phyloP scores from a whole-genome alignment of 2,113 vertebrate genomes.

The Ibidorhyncha struthersii region DNA sequence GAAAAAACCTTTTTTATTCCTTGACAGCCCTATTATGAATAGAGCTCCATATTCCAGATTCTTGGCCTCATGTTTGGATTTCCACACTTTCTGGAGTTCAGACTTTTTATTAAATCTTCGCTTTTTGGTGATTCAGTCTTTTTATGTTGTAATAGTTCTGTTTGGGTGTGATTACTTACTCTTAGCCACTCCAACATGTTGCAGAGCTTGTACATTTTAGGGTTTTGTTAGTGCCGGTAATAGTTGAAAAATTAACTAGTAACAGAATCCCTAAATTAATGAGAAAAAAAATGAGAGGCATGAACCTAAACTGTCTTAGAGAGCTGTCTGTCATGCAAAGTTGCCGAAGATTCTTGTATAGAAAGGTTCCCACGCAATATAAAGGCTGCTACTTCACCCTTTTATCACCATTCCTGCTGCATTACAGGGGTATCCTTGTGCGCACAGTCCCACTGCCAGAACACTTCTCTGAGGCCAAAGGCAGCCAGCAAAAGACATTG shows the following conservation, averaged over 20 bases:
- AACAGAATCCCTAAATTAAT: not conserved
- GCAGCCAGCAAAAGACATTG: conserved; percentile 25
- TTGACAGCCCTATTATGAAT: conserved; percentile 50
- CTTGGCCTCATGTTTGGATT: conserved; percentile 19
- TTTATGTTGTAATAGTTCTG: not conserved
- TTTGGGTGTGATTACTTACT: not conserved
- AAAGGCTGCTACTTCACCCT: conserved; percentile 12
- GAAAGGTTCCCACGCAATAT: conserved; percentile 31
- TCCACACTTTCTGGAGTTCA: conserved; percentile 7
- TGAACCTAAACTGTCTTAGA: not conserved
- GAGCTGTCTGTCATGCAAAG: not conserved
- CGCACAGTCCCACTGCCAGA: not conserved
- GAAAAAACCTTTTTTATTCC: conserved; percentile 17
- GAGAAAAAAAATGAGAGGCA: not conserved
- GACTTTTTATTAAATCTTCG: not conserved
- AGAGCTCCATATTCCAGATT: conserved; percentile 15
- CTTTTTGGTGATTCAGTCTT: not conserved
- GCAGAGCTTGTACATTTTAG: not conserved
- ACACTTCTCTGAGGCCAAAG: not conserved
- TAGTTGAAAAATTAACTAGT: not conserved
- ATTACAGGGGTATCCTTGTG: conserved; percentile 3
- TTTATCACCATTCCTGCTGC: conserved; percentile 16
- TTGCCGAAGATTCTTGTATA: not conserved
- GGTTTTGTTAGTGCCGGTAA: not conserved
- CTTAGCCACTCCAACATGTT: not conserved